Base-by-base conservation (phyloP, 2,888 invertebrate species). In the Drosophila ezoana region DNA sequence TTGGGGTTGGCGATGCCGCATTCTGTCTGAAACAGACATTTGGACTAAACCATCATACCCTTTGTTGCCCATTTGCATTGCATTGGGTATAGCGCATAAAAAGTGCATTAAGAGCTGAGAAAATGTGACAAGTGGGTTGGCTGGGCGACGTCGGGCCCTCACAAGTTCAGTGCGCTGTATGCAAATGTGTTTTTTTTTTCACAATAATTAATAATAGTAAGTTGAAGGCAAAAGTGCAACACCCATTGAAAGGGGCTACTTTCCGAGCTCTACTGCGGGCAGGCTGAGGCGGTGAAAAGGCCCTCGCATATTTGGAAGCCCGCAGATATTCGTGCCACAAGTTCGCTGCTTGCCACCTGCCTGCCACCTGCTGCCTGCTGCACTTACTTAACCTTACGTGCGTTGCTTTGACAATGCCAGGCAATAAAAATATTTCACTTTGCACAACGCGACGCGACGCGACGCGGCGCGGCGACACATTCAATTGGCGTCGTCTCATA, bases 401-500 rank as follows among this genome's bases (percentile, higher is more conserved):
- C 63, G 57, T 71, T 35, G 77, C 54, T 58, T 76, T 58, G 64
- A 64, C 71, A 76, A 80, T 69, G 70, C 59, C 51, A 45, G 56
- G 47, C 62, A 80, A 80, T 56, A 49, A 61, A 69, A 56, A 51
- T 70, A 63, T 72, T 68, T 72, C 40, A 57, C 62, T 69, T 69
- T 72, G 49, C 72, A 71, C 71, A 76, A 68, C 48, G 43, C 33
- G 45, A 48, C 41, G 41, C 48, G 49, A 43, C 51, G 37, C 33
- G 35, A 32, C n/a, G n/a, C n/a, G 18, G 1, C 14, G 37, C 57
- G 51, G 58, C 71, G 72, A 74, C 70, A 60, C 59, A 79, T 72
- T 75, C 83, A 79, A 82, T 76, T 79, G 83, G 44, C 60, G 67
- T 47, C 64, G 73, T 63, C 71, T 72, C 64, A 82, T 79, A 82